Conservation (phyloP, 2,797 vertebrate genomes). For the Pipistrellus pygmaeus region DNA sequence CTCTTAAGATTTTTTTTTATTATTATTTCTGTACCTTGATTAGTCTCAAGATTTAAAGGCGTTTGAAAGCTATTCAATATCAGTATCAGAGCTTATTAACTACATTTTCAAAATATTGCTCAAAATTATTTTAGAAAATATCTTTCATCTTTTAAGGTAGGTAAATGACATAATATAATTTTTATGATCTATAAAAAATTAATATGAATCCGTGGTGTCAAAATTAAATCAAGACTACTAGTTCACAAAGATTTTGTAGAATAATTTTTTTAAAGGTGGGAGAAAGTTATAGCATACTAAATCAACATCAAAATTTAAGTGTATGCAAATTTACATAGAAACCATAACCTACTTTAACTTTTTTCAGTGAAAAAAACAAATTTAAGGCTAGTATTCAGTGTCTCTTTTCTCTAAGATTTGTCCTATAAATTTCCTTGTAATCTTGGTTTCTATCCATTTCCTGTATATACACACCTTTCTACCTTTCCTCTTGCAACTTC, state of each 20-base stretch:
- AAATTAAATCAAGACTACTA: conserved; percentile 59
- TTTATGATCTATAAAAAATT: conserved; percentile 38
- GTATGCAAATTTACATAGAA: conserved; percentile 11
- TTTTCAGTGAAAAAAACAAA: conserved; percentile 46
- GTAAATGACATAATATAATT: conserved; percentile 16
- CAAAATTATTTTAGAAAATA: conserved; percentile 51
- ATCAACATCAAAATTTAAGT: conserved; percentile 35
- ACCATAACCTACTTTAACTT: neutral
- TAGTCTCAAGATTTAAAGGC: conserved; percentile 15
- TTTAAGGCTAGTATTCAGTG: conserved; percentile 3
- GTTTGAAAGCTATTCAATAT: conserved; percentile 45
- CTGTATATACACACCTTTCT: neutral
- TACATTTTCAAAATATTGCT: neutral
- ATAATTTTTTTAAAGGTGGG: conserved; percentile 27
- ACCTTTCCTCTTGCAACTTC: conserved; percentile 28
- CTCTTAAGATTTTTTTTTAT: conserved; percentile 44
- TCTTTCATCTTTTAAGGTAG: neutral
- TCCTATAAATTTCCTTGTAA: neutral
- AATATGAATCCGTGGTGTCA: conserved; percentile 12
- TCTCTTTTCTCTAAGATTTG: neutral
- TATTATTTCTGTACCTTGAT: conserved; percentile 9
- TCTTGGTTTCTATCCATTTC: neutral
- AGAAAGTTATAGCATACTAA: neutral
- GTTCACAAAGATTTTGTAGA: conserved; percentile 55
- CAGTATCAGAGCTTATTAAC: conserved; percentile 4